Evolutionary conservation across 2,797 vertebrate species (phyloP).

Genomic region (Sebastes nivosus): DNA sequence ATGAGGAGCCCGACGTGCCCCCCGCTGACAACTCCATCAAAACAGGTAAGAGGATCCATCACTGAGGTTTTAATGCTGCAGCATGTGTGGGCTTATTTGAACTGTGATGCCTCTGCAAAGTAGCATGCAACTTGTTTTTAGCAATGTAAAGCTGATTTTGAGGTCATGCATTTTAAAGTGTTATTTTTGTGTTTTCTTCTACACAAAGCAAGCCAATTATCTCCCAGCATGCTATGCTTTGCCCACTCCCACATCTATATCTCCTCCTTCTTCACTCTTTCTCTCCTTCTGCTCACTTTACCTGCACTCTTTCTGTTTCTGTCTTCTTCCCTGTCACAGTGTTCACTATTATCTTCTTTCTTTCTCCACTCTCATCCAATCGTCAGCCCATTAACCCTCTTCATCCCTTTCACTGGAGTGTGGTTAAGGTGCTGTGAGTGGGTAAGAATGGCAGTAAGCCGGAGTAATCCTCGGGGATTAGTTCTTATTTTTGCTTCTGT

Average conservation of each 20-base stretch:
- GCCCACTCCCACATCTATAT: not conserved
- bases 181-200: not conserved
- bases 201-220: not conserved
- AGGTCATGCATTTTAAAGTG: not conserved
- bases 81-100: not conserved
- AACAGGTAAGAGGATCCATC: constrained; percentile 64
- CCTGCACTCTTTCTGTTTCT: not conserved
- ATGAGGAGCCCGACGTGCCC: constrained; percentile 69
- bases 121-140: not conserved
- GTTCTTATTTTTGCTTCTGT: constrained; percentile 68
- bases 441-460: constrained; percentile 75
- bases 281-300: constrained; percentile 2
- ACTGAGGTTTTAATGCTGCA: not conserved
- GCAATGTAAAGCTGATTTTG: not conserved
- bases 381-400: constrained; percentile 51
- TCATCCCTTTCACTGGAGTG: constrained; percentile 48
- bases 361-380: constrained; percentile 43
- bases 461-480: constrained; percentile 75
- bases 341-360: constrained; percentile 29
- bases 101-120: not conserved
- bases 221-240: constrained; percentile 24
- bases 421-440: constrained; percentile 68
- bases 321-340: not conserved
- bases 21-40: constrained; percentile 57
- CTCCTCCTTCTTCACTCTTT: not conserved